Conservation (phyloP, 2,888 invertebrate species). For the Zhuqinia jingwanae region DNA sequence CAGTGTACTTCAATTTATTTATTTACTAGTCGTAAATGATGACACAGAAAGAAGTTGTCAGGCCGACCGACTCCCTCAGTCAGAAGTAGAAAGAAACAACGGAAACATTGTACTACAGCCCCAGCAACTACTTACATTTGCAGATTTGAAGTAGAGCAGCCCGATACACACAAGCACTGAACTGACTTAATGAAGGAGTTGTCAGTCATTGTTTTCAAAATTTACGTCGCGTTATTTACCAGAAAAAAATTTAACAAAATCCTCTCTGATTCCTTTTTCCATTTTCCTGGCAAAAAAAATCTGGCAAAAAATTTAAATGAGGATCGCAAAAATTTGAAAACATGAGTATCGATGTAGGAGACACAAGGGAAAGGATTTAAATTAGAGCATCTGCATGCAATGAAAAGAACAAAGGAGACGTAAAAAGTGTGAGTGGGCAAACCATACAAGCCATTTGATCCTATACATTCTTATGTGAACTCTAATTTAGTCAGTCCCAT, state of each 20-base stretch:
- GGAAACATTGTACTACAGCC: slow-evolving; percentile 8
- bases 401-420: slow-evolving; percentile 29
- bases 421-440: not conserved
- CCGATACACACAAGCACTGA: too few relatives aligned
- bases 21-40: too few relatives aligned
- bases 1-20: not conserved
- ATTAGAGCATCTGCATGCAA: slow-evolving; percentile 16
- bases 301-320: slow-evolving; percentile 31
- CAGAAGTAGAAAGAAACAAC: slow-evolving; percentile 5
- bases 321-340: slow-evolving; percentile 29
- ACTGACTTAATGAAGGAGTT: too few relatives aligned
- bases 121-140: not conserved
- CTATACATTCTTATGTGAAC: too few relatives aligned
- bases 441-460: not conserved
- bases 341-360: not conserved
- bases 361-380: slow-evolving; percentile 11
- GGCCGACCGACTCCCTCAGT: slow-evolving; percentile 14
- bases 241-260: not conserved
- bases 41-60: slow-evolving; percentile 54
- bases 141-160: not conserved
- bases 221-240: not conserved
- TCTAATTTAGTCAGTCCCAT: too few relatives aligned
- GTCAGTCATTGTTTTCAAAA: slow-evolving; percentile 1
- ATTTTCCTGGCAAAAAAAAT: slow-evolving; percentile 59
- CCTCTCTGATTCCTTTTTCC: slow-evolving; percentile 23